A percentile compares a stretch with the other conserved stretches of the same genome.
Evolutionary conservation across 2,888 invertebrate species (phyloP).

Genomic region (Reticulitermes lucifugus): DNA sequence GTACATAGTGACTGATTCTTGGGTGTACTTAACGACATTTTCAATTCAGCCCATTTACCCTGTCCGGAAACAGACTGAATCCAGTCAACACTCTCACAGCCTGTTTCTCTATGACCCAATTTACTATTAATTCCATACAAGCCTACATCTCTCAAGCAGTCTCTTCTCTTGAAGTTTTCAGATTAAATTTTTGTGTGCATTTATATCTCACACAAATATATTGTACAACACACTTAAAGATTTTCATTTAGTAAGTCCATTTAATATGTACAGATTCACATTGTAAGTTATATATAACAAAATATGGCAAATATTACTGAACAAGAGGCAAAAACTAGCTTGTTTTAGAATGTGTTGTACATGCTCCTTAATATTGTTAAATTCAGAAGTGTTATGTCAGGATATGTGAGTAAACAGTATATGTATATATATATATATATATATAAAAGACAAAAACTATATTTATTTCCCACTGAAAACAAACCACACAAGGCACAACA

Average conservation of each 20-base stretch:
- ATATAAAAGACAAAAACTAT: not conserved
- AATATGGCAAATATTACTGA: conserved; percentile 28
- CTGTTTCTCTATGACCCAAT: too few relatives aligned
- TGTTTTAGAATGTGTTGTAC: conserved; percentile 22
- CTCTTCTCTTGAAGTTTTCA: too few relatives aligned
- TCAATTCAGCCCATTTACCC: too few relatives aligned
- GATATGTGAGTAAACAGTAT: not conserved
- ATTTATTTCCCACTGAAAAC: not conserved
- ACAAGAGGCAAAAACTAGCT: conserved; percentile 6
- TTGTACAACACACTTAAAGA: not conserved
- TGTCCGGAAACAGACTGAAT: too few relatives aligned
- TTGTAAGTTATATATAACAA: conserved; percentile 18
- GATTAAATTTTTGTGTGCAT: too few relatives aligned
- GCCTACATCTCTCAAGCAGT: too few relatives aligned
- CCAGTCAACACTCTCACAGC: too few relatives aligned
- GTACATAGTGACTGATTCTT: too few relatives aligned
- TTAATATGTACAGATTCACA: conserved; percentile 8
- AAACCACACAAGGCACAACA: not conserved
- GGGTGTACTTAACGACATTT: too few relatives aligned
- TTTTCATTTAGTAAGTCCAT: conserved; percentile 2
- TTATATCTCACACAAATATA: too few relatives aligned
- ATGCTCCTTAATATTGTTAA: not conserved
- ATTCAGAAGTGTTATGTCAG: not conserved
- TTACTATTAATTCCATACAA: too few relatives aligned
- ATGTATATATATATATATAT: not conserved